phyloP scores from a whole-genome alignment of 2,888 invertebrate genomes.

The Balanococcus diminutus region DNA sequence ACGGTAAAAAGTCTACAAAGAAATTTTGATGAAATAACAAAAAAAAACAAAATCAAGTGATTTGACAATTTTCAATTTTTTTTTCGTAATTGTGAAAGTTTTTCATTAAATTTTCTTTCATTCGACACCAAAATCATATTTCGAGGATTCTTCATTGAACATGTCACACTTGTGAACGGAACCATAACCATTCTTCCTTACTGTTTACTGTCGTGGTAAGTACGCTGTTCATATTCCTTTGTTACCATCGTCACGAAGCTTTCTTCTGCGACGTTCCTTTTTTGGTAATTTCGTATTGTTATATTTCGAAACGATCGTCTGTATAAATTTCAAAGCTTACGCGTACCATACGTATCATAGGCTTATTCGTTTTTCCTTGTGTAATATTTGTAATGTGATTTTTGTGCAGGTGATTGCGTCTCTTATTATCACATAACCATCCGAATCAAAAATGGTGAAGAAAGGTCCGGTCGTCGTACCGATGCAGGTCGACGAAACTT shows the following conservation, averaged over 20 bases:
- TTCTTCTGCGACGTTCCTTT: not conserved
- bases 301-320: not conserved
- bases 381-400: not conserved
- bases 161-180: not conserved
- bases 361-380: not conserved
- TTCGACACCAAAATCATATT: not conserved
- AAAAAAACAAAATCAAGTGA: not conserved
- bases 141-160: not conserved
- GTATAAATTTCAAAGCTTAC: not conserved
- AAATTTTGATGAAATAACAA: not conserved
- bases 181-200: not conserved
- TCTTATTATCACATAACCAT: not conserved
- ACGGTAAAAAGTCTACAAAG: not conserved
- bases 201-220: not conserved
- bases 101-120: not conserved
- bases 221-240: not conserved
- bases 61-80: not conserved
- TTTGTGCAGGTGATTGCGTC: not conserved
- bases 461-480: constrained; percentile 48
- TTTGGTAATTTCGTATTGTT: not conserved
- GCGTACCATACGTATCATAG: not conserved
- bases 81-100: not conserved
- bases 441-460: constrained; percentile 42
- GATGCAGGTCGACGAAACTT: constrained; percentile 49
- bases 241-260: not conserved